Conservation (phyloP, 2,113 vertebrate genomes). For the Ailurus styani region DNA sequence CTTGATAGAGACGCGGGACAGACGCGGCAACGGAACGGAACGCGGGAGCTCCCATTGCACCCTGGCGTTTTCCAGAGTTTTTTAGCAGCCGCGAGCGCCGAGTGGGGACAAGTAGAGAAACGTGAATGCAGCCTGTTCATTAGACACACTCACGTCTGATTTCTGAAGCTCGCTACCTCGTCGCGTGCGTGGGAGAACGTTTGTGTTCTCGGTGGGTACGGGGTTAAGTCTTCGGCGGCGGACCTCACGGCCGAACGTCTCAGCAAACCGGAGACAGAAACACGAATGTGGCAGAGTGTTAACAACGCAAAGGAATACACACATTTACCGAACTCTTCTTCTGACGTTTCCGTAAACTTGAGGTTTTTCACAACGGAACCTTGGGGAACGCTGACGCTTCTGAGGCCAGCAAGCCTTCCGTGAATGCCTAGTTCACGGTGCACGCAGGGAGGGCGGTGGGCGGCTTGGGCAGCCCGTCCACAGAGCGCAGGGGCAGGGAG, state of each 20-base stretch:
- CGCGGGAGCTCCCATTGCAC: not conserved
- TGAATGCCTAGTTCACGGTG: not conserved
- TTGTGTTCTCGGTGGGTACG: not conserved
- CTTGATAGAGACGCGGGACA: not conserved
- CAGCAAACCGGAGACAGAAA: not conserved
- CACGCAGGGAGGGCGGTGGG: fast-evolving
- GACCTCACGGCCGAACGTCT: not conserved
- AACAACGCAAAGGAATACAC: not conserved
- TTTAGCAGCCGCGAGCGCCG: not conserved
- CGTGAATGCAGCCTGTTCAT: not conserved
- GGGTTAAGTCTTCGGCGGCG: not conserved
- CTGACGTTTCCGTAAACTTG: not conserved
- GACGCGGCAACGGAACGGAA: not conserved
- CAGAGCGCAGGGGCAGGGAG: not conserved
- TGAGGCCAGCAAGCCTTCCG: too few relatives aligned
- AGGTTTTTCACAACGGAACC: not conserved
- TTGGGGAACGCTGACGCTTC: too few relatives aligned
- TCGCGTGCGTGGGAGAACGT: fast-evolving
- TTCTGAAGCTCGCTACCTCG: not conserved
- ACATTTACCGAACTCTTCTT: not conserved
- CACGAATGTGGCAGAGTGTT: not conserved
- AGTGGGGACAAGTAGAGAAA: not conserved
- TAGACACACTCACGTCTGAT: not conserved
- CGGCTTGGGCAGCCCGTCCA: not conserved
- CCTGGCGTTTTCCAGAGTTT: not conserved